These are phyloP conservation scores for Contarinia nasturtii DNA, from an alignment of 1,140 invertebrate species.

Conservation along the genomic window DNA sequence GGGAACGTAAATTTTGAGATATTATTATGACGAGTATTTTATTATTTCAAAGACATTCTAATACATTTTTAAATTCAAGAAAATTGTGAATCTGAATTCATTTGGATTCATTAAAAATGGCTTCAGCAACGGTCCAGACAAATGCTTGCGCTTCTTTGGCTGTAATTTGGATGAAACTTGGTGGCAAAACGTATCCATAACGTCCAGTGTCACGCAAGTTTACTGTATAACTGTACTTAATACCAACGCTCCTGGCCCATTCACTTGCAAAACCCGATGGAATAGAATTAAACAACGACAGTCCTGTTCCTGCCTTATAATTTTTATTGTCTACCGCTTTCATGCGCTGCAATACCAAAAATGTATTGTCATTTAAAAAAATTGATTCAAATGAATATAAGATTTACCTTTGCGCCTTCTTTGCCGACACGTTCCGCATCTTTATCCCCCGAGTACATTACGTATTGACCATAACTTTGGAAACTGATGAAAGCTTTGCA, in stretches of 20 bases:
- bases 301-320: no score
- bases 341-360: constrained; percentile 41
- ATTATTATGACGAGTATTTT: no score
- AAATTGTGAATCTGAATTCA: no score
- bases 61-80: no score
- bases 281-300: no score
- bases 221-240: constrained; percentile 57
- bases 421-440: constrained; percentile 54
- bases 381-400: not conserved
- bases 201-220: constrained; percentile 56
- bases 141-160: constrained; percentile 63
- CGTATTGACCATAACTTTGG: constrained; percentile 78
- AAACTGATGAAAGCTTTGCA: constrained; percentile 62
- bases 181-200: constrained; percentile 60
- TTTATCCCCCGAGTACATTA: constrained; percentile 47
- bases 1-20: no score
- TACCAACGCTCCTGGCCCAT: constrained; percentile 67
- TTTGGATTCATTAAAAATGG: constrained; percentile 13
- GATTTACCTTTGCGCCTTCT: constrained; percentile 37
- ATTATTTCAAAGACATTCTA: no score
- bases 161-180: constrained; percentile 50
- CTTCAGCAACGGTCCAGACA: constrained; percentile 47
- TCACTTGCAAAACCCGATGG: constrained; percentile 68
- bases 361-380: no score
- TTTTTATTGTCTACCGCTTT: constrained; percentile 38